phyloP scores from a whole-genome alignment of 2,113 vertebrate genomes.

The Fregetta grallaria region DNA sequence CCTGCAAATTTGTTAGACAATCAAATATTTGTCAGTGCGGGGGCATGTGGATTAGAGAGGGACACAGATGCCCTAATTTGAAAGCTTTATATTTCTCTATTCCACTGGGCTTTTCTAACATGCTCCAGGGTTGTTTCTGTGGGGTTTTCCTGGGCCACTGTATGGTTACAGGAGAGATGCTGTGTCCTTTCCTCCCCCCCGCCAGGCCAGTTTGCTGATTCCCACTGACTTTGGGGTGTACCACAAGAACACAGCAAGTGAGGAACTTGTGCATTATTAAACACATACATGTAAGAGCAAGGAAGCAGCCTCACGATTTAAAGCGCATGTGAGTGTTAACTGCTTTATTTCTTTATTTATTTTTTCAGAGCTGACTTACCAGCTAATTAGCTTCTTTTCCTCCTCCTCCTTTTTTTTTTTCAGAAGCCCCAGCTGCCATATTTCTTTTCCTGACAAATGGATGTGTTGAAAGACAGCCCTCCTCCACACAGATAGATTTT shows the following conservation, averaged over 20 bases:
- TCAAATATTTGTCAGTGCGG: conserved; percentile 29
- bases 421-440: neutral
- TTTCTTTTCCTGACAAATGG: conserved; percentile 23
- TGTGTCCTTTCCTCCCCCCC: neutral
- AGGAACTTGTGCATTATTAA: neutral
- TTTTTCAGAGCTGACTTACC: conserved; percentile 7
- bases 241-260: neutral
- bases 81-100: neutral
- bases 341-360: conserved; percentile 11
- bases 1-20: conserved; percentile 29
- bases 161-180: neutral
- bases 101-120: neutral
- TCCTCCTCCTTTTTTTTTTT: neutral
- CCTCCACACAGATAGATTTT: neutral
- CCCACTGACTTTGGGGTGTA: neutral
- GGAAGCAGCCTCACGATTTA: neutral
- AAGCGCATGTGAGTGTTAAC: neutral
- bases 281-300: neutral
- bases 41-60: neutral
- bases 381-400: conserved; percentile 8
- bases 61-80: neutral
- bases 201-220: neutral
- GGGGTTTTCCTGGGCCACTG: neutral
- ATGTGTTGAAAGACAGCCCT: conserved; percentile 37
- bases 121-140: neutral